Evolutionary conservation across 2,797 vertebrate genomes (phyloP).

Genomic region (Salarias fasciatus): DNA sequence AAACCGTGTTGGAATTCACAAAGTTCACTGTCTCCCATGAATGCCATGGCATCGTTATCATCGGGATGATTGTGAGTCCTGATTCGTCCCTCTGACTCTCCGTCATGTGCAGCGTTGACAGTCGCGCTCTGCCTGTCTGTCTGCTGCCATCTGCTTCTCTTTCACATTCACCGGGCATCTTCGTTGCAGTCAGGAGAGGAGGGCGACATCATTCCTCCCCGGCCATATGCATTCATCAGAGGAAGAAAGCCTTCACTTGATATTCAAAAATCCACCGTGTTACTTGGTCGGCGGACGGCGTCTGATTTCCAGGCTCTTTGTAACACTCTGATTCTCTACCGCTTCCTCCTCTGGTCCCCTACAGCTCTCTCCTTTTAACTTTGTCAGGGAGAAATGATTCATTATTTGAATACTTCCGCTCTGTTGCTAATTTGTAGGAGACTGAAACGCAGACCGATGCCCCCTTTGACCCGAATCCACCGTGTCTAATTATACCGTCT

Average conservation of each 20-base stretch:
- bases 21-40: too few species aligned
- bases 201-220: slow-evolving; percentile 41
- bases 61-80: background rate
- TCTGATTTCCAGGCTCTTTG: slow-evolving; percentile 56
- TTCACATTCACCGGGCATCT: slow-evolving; percentile 61
- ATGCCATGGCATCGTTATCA: slow-evolving; percentile 1
- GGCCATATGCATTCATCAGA: slow-evolving; percentile 69
- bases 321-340: slow-evolving; percentile 55
- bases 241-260: slow-evolving; percentile 58
- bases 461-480: slow-evolving; percentile 69
- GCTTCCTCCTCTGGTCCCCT: slow-evolving; percentile 51
- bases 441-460: slow-evolving; percentile 67
- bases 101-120: slow-evolving; percentile 29
- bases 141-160: slow-evolving; percentile 60
- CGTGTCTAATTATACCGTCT: slow-evolving; percentile 74
- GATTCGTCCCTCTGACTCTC: slow-evolving; percentile 39
- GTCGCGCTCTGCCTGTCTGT: slow-evolving; percentile 31
- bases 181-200: slow-evolving; percentile 52
- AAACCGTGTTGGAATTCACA: too few species aligned
- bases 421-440: slow-evolving; percentile 69
- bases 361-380: slow-evolving; percentile 61
- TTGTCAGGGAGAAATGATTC: slow-evolving; percentile 60
- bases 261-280: slow-evolving; percentile 62
- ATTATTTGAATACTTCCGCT: slow-evolving; percentile 71
- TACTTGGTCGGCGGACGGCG: slow-evolving; percentile 42